Conservation (phyloP, 2,797 vertebrate genomes). For the Emys orbicularis region DNA sequence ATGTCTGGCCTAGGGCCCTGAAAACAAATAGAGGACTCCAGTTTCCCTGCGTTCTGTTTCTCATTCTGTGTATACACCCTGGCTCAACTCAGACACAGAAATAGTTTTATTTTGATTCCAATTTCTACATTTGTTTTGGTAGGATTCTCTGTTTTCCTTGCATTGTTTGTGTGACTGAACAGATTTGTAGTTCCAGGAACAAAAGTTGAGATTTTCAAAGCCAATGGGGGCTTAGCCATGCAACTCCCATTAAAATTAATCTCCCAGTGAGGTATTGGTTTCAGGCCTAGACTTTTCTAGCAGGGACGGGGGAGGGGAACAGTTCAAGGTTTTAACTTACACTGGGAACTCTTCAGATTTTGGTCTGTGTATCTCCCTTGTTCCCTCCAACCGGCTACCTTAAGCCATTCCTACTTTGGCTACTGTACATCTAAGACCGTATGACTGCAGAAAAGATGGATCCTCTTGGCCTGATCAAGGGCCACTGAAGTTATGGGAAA, state of each 20-base stretch:
- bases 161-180: background rate
- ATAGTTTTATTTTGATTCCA: background rate
- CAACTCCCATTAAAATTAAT: background rate
- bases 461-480: background rate
- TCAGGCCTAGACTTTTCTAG: background rate
- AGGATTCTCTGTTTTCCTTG: background rate
- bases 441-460: background rate
- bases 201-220: background rate
- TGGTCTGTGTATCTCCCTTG: background rate
- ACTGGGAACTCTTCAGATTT: background rate
- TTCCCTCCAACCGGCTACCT: background rate
- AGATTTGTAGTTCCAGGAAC: background rate
- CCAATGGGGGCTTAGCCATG: background rate
- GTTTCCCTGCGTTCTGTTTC: background rate
- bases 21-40: background rate
- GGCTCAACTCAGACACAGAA: background rate
- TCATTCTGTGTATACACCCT: background rate
- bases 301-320: background rate
- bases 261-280: background rate
- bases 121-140: background rate
- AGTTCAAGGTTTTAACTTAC: constrained; percentile 6
- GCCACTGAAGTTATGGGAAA: background rate
- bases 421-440: background rate
- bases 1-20: background rate
- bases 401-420: background rate